Percentiles rank a stretch among this genome's conserved stretches.
phyloP scores from a whole-genome alignment of 2,113 vertebrate genomes.

The Mellivora capensis region DNA sequence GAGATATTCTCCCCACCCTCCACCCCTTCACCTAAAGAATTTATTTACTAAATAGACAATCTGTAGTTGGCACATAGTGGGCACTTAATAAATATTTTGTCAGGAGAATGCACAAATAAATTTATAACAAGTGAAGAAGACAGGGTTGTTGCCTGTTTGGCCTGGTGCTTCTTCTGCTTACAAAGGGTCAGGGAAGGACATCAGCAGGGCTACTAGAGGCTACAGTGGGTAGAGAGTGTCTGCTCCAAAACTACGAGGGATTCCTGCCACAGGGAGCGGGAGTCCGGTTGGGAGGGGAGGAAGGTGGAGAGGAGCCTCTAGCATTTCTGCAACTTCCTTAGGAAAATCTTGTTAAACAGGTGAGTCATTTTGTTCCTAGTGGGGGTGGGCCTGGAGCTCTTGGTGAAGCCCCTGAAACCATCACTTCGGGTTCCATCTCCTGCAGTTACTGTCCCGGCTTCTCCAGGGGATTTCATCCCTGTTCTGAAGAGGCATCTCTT shows the following conservation, averaged over 20 bases:
- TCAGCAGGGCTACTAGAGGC: neutral
- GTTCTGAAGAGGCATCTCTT: neutral
- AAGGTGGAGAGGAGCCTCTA: neutral
- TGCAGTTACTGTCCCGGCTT: rapidly evolving
- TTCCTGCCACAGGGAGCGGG: neutral
- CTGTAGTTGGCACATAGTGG: neutral
- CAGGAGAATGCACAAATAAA: neutral
- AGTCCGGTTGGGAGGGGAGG: neutral
- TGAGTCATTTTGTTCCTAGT: neutral
- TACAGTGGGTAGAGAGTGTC: neutral
- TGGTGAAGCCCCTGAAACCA: neutral
- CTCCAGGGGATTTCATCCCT: neutral
- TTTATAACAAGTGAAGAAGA: neutral
- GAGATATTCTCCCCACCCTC: neutral
- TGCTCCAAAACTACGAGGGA: neutral
- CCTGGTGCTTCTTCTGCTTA: neutral
- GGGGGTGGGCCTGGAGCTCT: neutral
- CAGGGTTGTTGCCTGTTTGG: neutral
- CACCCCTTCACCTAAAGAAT: neutral
- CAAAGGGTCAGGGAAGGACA: neutral
- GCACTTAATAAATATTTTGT: neutral
- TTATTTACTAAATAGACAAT: neutral
- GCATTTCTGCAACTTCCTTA: neutral
- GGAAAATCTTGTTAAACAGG: neutral
- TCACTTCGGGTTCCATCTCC: neutral